Evolutionary conservation across 2,797 vertebrate genomes (phyloP), one percentile per base, ranked within the genome.

Genomic region (Scyliorhinus canicula): DNA sequence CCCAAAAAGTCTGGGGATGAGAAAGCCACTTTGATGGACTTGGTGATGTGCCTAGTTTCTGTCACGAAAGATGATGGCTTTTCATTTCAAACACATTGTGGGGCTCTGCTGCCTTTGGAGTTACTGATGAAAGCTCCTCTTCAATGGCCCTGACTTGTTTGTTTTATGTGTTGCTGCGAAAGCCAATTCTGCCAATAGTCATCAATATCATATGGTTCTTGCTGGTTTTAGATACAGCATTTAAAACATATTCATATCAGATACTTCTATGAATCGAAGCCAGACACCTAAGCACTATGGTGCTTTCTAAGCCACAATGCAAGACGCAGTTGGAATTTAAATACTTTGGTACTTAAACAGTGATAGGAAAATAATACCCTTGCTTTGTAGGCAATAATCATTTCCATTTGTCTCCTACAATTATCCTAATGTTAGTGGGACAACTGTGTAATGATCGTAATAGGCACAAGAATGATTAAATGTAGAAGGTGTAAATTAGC

Each of bases 331-430:
- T 93, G 26, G 93, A 47, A 93, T 69, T 93, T 93, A 93, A 71
- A 31, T 71, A 31, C 69, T 24, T 71, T 1, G 44, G 50, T 47
- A 55, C 31, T 74, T 52, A 26, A 74, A 94, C 50, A 94, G 50
- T 94, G 93, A 94, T 71, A 94, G 50, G 93, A 94, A 94, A 94
- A 94, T 94, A 94, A 94, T 74, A 94, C 93, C 67, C 93, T 52
- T 71, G 47, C 93, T 24, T 94, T 69, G 47, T 74, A 47, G 44
- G 44, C 47, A 90, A 69, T 93, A 93, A 93, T 67, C 24, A 74
- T 52, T 94, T 74, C 67, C 93, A 94, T 74, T 94, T 94, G 28
- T 74, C 63, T 71, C 50, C 93, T 55, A n/a, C 74, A 94, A 94
- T 94, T 94, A 94, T 71, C 47, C 63, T 74, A 74, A 55, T 55